Evolutionary conservation across 2,797 vertebrate genomes (phyloP).

Genomic region (Anas flavirostris): DNA sequence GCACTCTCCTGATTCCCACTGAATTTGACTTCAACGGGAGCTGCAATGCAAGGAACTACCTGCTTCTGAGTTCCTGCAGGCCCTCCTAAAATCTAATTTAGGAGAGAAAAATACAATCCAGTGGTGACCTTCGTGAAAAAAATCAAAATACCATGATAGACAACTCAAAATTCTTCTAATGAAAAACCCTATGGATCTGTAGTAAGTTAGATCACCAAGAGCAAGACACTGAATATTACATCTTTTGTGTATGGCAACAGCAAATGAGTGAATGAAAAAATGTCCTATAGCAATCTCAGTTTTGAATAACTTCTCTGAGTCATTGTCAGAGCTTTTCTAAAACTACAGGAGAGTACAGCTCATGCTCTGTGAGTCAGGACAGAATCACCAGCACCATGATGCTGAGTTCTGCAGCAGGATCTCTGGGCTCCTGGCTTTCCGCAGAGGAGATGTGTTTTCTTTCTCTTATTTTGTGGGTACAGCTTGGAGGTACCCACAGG

Average conservation of each 20-base stretch:
- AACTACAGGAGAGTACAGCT: not conserved
- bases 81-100: not conserved
- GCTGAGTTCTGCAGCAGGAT: not conserved
- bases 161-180: not conserved
- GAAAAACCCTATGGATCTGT: not conserved
- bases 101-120: not conserved
- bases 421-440: not conserved
- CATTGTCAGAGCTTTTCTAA: not conserved
- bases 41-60: not conserved
- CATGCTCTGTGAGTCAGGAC: accelerated
- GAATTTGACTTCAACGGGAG: not conserved
- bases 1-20: not conserved
- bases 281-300: not conserved
- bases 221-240: not conserved
- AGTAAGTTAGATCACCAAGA: not conserved
- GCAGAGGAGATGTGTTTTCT: not conserved
- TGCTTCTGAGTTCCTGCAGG: not conserved
- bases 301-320: not conserved
- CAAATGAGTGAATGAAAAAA: not conserved
- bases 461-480: not conserved
- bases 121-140: not conserved
- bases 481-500: not conserved
- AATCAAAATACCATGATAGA: not conserved
- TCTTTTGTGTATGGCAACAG: not conserved
- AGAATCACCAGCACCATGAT: accelerated